Base-by-base conservation (phyloP, 2,888 invertebrate species). In the Yponomeuta sedellus region DNA sequence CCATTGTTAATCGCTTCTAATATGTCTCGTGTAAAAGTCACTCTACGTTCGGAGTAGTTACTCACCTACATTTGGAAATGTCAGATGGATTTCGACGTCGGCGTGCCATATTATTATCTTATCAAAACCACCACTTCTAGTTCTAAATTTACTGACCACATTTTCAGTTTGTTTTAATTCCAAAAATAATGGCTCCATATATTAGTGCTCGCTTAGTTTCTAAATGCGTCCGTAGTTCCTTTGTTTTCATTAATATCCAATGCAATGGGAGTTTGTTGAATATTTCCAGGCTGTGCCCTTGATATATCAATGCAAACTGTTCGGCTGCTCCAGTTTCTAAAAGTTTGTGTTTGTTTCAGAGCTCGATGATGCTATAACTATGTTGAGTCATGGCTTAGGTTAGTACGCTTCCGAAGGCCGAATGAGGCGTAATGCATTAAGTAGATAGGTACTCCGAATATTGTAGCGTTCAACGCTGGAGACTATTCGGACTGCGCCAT, bases 1-100 rank as follows among this genome's bases (percentile, higher is more conserved):
- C 85, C 79, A 86, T 88, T 89, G 86, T 87, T 85, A 79, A 79
- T 73, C 73, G 77, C 73, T 74, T 80, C 77, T 86, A 86, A 85
- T 87, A 82, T 83, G 83, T 85, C 80, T 82, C 80, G 85, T 82
- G 81, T 80, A 80, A 80, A 82, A 83, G 78, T 80, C 75, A 79
- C 80, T 83, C 76, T 69, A 72, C 73, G 70, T 76, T 76, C 73
- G 70, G 75, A 75, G 77, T 70, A 72, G 74, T 71, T 73, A 74
- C 63, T 66, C 63, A 66, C 66, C 66, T 66, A 63, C 61, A 66
- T 64, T 66, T 66, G 59, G 63, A 64, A 66, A 66, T 66, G 66
- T 67, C 66, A 64, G 40, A 59, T 40, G 66, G 63, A 67, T 61
- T 66, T 66, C 63, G 61, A 11, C 28, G 59, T 40, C 44, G 61